These are phyloP conservation scores for Eriosoma lanigerum DNA, from an alignment of 1,140 invertebrate species.

Conservation along the genomic window DNA sequence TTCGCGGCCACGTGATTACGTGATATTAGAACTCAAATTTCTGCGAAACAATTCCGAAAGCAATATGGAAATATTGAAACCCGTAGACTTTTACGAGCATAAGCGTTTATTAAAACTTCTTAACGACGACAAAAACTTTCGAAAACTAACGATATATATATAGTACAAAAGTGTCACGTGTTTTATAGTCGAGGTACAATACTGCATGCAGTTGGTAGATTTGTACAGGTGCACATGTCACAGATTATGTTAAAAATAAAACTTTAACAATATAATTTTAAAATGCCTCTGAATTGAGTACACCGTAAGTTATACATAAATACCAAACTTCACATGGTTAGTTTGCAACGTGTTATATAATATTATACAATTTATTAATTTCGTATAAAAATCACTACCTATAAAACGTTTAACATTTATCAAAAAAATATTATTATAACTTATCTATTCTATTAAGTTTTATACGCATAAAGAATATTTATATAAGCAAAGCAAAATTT, in stretches of 20 bases:
- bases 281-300: not conserved
- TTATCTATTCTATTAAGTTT: no score
- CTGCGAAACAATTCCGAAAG: slow-evolving; percentile 15
- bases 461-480: no score
- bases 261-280: slow-evolving; percentile 29
- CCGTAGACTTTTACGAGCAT: slow-evolving; percentile 31
- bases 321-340: no score
- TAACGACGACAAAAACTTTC: slow-evolving; percentile 38
- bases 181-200: not conserved
- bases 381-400: no score
- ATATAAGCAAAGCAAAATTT: no score
- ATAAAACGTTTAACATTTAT: no score
- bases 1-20: not conserved
- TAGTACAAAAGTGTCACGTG: slow-evolving; percentile 41
- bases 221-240: slow-evolving; percentile 34
- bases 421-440: no score
- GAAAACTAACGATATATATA: slow-evolving; percentile 28
- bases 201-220: not conserved
- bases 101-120: slow-evolving; percentile 51
- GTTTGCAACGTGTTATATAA: not conserved
- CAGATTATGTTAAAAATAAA: slow-evolving; percentile 28
- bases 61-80: slow-evolving; percentile 44
- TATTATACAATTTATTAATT: no score
- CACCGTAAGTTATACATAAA: no score
- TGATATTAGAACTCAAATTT: slow-evolving; percentile 12